Conservation (phyloP, 1,140 invertebrate genomes). For the Yoshiicerus persimilis region DNA sequence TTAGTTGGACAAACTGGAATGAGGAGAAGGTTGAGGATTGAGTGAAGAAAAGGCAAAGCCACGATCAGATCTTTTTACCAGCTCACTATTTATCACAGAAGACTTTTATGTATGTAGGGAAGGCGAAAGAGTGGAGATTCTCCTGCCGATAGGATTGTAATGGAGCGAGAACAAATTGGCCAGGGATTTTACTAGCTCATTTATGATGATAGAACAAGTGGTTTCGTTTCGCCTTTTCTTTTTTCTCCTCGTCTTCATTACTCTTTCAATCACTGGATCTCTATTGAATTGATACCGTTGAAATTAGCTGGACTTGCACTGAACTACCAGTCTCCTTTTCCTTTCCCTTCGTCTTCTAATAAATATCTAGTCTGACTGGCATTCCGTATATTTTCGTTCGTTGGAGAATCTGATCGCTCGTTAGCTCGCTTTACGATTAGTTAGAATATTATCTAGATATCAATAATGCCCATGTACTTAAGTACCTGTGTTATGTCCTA, state of each 20-base stretch:
- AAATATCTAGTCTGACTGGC: not conserved
- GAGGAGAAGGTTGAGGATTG: not conserved
- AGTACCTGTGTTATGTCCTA: not conserved
- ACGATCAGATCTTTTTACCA: not conserved
- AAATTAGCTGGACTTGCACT: not conserved
- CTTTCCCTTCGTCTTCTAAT: not conserved
- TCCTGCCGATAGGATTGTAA: constrained; percentile 9
- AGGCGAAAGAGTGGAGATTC: not conserved
- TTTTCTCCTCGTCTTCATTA: not conserved
- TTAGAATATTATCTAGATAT: not conserved
- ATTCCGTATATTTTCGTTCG: not conserved
- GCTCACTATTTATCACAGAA: not conserved
- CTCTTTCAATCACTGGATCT: not conserved
- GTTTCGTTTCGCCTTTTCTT: constrained; percentile 3
- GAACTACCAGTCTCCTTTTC: not conserved
- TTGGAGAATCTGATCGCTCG: not conserved
- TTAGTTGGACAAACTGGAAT: not conserved
- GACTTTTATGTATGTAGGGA: not conserved
- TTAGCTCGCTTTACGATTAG: not conserved
- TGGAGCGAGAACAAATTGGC: constrained; percentile 21
- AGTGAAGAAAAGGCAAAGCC: not conserved
- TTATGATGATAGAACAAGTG: constrained; percentile 17
- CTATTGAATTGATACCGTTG: not conserved
- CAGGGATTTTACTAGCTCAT: constrained; percentile 19
- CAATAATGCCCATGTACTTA: not conserved